Base-by-base conservation (phyloP, 1,140 invertebrate genomes). In the Heliothis subflexa region DNA sequence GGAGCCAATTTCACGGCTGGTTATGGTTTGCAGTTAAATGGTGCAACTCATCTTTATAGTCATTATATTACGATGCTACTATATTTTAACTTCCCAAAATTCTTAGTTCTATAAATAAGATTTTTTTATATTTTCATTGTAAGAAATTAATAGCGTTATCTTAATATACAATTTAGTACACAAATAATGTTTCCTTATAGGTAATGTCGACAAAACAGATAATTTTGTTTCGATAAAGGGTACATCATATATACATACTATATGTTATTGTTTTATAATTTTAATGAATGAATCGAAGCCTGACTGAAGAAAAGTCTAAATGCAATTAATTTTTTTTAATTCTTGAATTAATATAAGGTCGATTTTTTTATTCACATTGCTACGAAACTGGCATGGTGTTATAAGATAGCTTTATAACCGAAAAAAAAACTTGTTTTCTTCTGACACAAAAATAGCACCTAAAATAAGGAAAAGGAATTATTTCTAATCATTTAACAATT, bases 171-270 rank as follows among this genome's bases (percentile, higher is more conserved):
- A 45, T 62, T 62, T 62, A 40, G 33, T 62, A n/a, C 14, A 62
- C 7, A 62, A 62, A 33, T 14, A 16, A 62, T 14, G 61, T 40
- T 40, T 62, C 61, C 61, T 62, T 62, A 62, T 7, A 62, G n/a
- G 33, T 62, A 62, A 62, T 62, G 25, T 62, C 33, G 61, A 62
- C 33, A 62, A n/a, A 62, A 62, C 33, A n/a, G 7, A 61, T 52
- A 10, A 16, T 52, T 16, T 14, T 52, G 12, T 52, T 14, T 3
- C 50, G 5, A 13, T 40, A 33, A 40, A 5, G 61, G 10, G 16
- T 16, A 62, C 61, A 62, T 62, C 28, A 40, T 7, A 16, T 62
- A 40, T 16, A 40, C 33, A 61, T 61, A 40, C 57, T 61, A n/a
- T 33, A 33, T 28, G 10, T 13, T 40, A 62, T 45, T 4, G n/a